Evolutionary conservation across 2,888 invertebrate species (phyloP).

Genomic region (Bembecia ichneumoniformis): DNA sequence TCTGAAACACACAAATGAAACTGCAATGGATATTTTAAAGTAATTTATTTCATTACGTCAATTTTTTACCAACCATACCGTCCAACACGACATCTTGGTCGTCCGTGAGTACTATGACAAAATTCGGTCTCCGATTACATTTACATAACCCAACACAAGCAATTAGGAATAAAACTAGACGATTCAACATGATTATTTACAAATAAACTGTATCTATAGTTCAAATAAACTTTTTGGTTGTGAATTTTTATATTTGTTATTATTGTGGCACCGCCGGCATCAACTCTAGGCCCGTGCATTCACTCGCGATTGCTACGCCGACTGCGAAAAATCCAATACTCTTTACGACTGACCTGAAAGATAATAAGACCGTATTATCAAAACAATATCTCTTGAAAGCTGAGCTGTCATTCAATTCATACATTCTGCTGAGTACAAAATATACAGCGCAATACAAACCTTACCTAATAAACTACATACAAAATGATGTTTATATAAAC

Average conservation of each 20-base stretch:
- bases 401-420: background rate
- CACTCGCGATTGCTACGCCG: slow-evolving; percentile 84
- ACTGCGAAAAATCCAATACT: slow-evolving; percentile 83
- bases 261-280: slow-evolving; percentile 75
- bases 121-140: slow-evolving; percentile 72
- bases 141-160: slow-evolving; percentile 24
- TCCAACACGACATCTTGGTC: slow-evolving; percentile 87
- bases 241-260: slow-evolving; percentile 11
- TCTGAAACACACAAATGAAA: slow-evolving; percentile 66
- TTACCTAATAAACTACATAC: too few relatives aligned
- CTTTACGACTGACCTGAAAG: slow-evolving; percentile 84
- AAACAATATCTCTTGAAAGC: background rate
- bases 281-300: slow-evolving; percentile 81
- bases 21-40: slow-evolving; percentile 25
- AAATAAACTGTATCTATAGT: slow-evolving; percentile 15
- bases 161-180: slow-evolving; percentile 41
- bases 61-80: slow-evolving; percentile 76
- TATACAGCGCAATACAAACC: too few relatives aligned
- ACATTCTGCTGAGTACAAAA: too few relatives aligned
- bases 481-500: background rate
- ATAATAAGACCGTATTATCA: background rate
- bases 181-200: slow-evolving; percentile 46
- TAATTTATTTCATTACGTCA: slow-evolving; percentile 36
- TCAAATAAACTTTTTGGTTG: background rate
- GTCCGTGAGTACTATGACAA: slow-evolving; percentile 85